These are phyloP conservation scores for Chrysodeixis includens DNA, from an alignment of 2,888 invertebrate species.

Conservation along the genomic window DNA sequence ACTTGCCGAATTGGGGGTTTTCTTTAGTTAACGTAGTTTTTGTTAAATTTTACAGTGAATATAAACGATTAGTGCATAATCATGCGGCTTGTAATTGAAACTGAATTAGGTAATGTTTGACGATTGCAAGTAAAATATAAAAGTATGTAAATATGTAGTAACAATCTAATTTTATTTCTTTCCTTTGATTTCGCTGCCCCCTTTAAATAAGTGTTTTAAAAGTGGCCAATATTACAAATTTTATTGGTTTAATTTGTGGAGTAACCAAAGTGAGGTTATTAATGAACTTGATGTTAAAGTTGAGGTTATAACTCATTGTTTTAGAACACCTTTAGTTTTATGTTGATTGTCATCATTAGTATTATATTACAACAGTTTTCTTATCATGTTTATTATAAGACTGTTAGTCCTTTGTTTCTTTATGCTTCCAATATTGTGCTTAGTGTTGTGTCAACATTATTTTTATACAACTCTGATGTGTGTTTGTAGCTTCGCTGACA, in stretches of 20 bases:
- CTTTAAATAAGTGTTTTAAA: neutral
- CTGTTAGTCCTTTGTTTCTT: neutral
- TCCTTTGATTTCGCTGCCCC: neutral
- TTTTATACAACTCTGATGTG: neutral
- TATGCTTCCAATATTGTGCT: neutral
- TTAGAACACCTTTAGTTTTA: neutral
- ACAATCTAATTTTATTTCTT: neutral
- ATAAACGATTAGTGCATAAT: neutral
- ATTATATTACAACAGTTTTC: neutral
- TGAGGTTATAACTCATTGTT: slow-evolving; percentile 4
- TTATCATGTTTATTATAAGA: neutral
- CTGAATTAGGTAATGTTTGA: neutral
- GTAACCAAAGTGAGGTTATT: neutral
- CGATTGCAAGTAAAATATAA: neutral
- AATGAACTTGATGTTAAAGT: neutral
- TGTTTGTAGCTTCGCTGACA: no score
- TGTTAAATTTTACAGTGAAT: neutral
- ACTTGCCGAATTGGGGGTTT: neutral
- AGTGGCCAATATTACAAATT: neutral
- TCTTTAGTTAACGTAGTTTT: neutral
- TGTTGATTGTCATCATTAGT: no score
- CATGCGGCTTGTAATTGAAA: neutral
- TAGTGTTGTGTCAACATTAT: slow-evolving; percentile 4
- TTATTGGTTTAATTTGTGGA: neutral
- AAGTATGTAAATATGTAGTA: no score